A percentile compares a stretch with the other conserved stretches of the same genome.
These are phyloP conservation scores for Arvicola amphibius DNA, from an alignment of 2,797 vertebrate species.

Conservation along the genomic window DNA sequence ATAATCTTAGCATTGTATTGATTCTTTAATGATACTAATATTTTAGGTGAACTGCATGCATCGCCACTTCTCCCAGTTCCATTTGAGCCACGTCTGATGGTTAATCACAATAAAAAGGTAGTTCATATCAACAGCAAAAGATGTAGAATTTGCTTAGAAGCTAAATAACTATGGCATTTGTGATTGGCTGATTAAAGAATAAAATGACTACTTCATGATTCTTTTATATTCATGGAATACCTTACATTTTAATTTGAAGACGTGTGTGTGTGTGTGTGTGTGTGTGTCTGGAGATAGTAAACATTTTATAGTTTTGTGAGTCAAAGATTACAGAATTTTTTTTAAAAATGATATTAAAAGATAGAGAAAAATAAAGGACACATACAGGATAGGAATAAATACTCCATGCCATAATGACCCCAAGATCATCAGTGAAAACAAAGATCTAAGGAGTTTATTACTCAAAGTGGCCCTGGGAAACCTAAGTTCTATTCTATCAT, in stretches of 20 bases:
- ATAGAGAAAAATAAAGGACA: not conserved
- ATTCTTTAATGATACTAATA: not conserved
- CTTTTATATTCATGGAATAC: not conserved
- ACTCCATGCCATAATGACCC: not conserved
- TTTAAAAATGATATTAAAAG: not conserved
- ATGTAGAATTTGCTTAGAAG: not conserved
- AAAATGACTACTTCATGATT: not conserved
- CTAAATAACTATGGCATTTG: not conserved
- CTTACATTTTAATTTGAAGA: not conserved
- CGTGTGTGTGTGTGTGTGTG: not conserved
- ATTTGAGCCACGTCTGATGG: not conserved
- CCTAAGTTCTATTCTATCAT: not conserved
- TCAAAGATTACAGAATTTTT: not conserved
- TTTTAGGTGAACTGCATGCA: not conserved
- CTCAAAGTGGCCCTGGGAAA: not conserved
- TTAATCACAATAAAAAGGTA: not conserved
- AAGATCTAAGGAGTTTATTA: not conserved
- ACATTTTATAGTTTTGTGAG: not conserved
- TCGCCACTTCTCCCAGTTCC: not conserved
- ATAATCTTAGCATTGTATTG: not conserved
- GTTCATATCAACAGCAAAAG: not conserved
- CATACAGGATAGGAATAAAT: not conserved
- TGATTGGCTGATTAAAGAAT: constrained; percentile 25
- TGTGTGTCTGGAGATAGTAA: not conserved
- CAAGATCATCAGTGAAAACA: not conserved